phyloP scores from a whole-genome alignment of 2,113 vertebrate species.

The Neofelis nebulosa region DNA sequence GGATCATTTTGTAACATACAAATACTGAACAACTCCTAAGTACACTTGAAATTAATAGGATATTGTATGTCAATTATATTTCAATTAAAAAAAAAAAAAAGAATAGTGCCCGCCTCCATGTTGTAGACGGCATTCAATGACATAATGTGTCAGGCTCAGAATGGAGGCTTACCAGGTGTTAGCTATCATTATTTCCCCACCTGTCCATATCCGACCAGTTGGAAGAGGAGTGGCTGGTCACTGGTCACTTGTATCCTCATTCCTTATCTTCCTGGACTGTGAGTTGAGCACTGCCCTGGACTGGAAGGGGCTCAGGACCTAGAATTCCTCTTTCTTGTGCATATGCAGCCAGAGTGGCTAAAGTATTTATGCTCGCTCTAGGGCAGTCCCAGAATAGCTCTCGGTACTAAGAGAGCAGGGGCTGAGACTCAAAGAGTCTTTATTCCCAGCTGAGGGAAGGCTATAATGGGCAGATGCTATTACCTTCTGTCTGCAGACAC shows the following conservation, averaged over 20 bases:
- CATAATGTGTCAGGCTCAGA: background rate
- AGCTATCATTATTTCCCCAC: background rate
- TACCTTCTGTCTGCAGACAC: slow-evolving; percentile 28
- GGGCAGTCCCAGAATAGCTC: slow-evolving; percentile 23
- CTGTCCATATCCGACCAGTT: fast-evolving
- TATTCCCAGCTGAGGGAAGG: slow-evolving; percentile 41
- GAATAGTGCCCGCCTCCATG: background rate
- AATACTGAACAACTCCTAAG: background rate
- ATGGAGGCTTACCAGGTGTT: background rate
- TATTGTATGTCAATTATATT: background rate
- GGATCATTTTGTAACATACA: background rate
- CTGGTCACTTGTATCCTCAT: background rate
- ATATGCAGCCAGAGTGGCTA: background rate
- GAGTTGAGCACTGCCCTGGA: background rate
- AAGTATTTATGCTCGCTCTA: background rate
- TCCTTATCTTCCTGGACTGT: too few relatives aligned
- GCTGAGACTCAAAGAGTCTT: background rate
- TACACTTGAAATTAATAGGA: background rate
- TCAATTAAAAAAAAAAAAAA: background rate
- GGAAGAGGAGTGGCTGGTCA: background rate
- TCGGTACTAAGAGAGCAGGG: background rate
- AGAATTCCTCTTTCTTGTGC: background rate
- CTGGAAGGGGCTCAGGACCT: background rate
- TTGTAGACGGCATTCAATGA: background rate
- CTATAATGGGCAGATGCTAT: background rate